Evolutionary conservation across 2,888 invertebrate species (phyloP).

Genomic region (Drosophila meridiana): DNA sequence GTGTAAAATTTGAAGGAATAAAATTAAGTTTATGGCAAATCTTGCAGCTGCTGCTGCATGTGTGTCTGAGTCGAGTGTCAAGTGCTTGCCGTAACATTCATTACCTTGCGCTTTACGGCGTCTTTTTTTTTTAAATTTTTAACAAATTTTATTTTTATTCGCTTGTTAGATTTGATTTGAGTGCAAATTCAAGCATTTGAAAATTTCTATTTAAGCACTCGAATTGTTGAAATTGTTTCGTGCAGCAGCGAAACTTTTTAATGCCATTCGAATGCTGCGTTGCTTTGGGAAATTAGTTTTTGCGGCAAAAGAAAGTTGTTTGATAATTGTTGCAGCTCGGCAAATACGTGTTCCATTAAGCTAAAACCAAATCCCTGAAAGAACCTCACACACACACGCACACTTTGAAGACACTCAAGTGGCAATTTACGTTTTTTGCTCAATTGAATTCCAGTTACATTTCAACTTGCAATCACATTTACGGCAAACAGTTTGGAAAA

Average conservation of each 20-base stretch:
- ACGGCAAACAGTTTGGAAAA: slow-evolving; percentile 19
- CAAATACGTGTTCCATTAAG: slow-evolving; percentile 4
- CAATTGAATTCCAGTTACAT: slow-evolving; percentile 46
- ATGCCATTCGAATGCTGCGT: slow-evolving; percentile 16
- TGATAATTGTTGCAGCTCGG: slow-evolving; percentile 45
- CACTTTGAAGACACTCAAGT: slow-evolving; percentile 29
- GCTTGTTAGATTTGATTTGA: slow-evolving; percentile 6
- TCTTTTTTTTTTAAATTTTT: slow-evolving; percentile 16
- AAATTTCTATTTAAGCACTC: slow-evolving; percentile 16
- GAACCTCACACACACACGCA: not conserved
- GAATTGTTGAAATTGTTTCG: slow-evolving; percentile 6
- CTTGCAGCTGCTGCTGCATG: not conserved
- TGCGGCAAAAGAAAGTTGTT: slow-evolving; percentile 19
- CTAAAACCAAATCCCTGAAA: slow-evolving; percentile 11
- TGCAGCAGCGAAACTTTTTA: slow-evolving; percentile 33
- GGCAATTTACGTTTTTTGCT: slow-evolving; percentile 43
- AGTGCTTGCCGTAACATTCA: slow-evolving; percentile 8
- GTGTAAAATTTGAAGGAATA: slow-evolving; percentile 53
- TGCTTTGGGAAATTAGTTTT: slow-evolving; percentile 41
- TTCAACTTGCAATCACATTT: slow-evolving; percentile 18
- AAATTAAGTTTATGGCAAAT: slow-evolving; percentile 57
- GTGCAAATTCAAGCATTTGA: slow-evolving; percentile 20
- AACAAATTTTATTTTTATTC: slow-evolving; percentile 28
- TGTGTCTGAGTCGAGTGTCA: not conserved
- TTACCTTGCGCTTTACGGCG: not conserved